Base-by-base conservation (phyloP, 1,140 invertebrate genomes). In the Diorhabda carinulata region DNA sequence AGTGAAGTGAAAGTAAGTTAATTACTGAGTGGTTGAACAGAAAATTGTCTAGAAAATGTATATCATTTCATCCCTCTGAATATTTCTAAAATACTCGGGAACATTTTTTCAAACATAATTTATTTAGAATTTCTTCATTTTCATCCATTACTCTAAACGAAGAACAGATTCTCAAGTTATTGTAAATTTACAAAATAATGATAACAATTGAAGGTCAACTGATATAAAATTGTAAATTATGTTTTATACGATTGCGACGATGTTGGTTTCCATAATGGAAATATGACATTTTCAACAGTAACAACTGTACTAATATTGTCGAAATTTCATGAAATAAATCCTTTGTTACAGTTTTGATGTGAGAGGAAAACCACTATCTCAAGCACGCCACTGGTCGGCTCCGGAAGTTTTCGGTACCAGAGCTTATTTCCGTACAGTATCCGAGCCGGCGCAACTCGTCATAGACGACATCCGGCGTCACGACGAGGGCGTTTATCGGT, bases 401-500 rank as follows among this genome's bases (percentile, higher is more conserved):
- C 86, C 89, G 43, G 87, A 89, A 76, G 89, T 92, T 73, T 93
- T 94, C 81, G 91, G 91, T 47, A 87, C 89, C 57, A 86, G 92
- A 68, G 92, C 92, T 57, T 89, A 90, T 82, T 93, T 94, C 83
- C 85, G 88, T 66, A 87, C 89, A 52, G 84, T 87, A 58, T 87
- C 88, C 42, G 84, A 88, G 64, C 90, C 91, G 57, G 92, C 92
- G 61, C 87, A 89, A 64, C 86, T 95, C 70, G 85, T 89, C 73
- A 84, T 93, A 66, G 87, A 92, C 75, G 89, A 92, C 81, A 89
- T 94, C 70, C 90, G 91, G 78, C 85, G 89, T 52, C 88, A 91
- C 79, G 94, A 96, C 81, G 91, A 93, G 78, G 93, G 93, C 58
- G 87, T 93, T 69, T 96, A 95, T 82, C 85, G 92, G 64, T 96